These are phyloP conservation scores for Lophius piscatorius DNA, from an alignment of 2,113 vertebrate species.

Conservation along the genomic window DNA sequence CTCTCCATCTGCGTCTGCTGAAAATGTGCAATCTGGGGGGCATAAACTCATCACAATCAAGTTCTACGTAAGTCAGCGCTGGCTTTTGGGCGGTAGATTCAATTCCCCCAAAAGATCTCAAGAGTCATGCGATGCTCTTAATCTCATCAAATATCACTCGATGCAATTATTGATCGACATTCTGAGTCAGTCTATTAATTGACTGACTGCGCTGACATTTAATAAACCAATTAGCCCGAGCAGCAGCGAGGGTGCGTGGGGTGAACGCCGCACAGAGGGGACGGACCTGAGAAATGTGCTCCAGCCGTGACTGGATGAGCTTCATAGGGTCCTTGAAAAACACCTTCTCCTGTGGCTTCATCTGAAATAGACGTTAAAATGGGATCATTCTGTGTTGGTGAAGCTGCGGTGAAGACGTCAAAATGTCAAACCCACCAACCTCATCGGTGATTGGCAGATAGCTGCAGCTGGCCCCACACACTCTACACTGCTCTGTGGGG, in stretches of 20 bases:
- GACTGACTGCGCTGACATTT: slow-evolving; percentile 29
- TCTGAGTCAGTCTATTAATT: slow-evolving; percentile 2
- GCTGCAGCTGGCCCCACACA: slow-evolving; percentile 83
- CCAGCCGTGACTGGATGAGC: slow-evolving; percentile 78
- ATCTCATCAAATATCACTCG: slow-evolving; percentile 8
- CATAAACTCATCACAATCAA: slow-evolving; percentile 5
- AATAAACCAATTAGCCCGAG: slow-evolving; percentile 26
- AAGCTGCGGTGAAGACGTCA: neutral
- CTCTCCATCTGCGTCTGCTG: slow-evolving; percentile 85
- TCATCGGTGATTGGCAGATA: slow-evolving; percentile 84
- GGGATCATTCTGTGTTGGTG: neutral
- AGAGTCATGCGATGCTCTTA: slow-evolving; percentile 19
- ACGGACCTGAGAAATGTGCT: slow-evolving; percentile 83
- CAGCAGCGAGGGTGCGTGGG: neutral
- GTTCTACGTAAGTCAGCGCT: neutral
- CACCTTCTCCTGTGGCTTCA: slow-evolving; percentile 86
- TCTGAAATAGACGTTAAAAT: slow-evolving; percentile 67
- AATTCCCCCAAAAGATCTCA: no score
- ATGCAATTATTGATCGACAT: neutral
- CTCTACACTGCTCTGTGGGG: slow-evolving; percentile 81
- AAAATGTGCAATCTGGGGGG: slow-evolving; percentile 82
- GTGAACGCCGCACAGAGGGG: slow-evolving; percentile 3
- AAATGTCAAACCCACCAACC: slow-evolving; percentile 73
- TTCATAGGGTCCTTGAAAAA: slow-evolving; percentile 86
- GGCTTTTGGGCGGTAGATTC: no score